Evolutionary conservation across 2,888 invertebrate genomes (phyloP), one percentile per base, ranked within the genome.

Genomic region (Coleophora flavipennella): DNA sequence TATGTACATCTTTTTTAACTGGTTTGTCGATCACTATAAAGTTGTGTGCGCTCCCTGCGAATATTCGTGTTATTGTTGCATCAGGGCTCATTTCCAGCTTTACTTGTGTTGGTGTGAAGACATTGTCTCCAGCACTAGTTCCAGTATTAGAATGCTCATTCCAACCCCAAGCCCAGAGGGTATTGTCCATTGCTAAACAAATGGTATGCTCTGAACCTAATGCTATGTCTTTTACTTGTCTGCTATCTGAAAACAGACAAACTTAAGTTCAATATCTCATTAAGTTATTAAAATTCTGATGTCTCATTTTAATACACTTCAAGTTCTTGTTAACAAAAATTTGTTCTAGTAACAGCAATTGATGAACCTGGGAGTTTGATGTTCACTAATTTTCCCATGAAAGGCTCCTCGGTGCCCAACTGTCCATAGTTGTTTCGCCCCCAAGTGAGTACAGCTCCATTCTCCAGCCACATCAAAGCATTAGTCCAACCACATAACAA

Each of bases 71-170:
- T 33, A 79, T 67, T 41, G 42, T 46, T 31, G 41, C 42, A 48
- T 52, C 56, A 34, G 41, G 46, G 33, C 46, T 51, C 36, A 54
- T 43, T 34, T 67, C 56, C 25, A 79, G 43, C 31, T 63, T 59
- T 29, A 84, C 67, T 50, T 63, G 45, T 12, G 71, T 74, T 13
- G 84, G 84, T 33, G 45, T 43, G 42, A 58, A 59, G 12, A 83
- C 66, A 38, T 55, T 56, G 12, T 70, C 62, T 31, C 55, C 62
- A n/a, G 52, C 45, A n/a, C 51, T 51, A 25, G 88, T 90, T 39
- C 94, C 95, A 57, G 94, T 94, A 65, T 92, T 94, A 31, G 92
- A 92, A 75, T 95, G 95, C 60, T 95, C 95, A 72, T 95, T 95
- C 95, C 95, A 95, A 1, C 95, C 95, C 94, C 95, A 95, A 13